Base-by-base conservation (phyloP, 2,797 vertebrate species). In the Lepus townsendii region DNA sequence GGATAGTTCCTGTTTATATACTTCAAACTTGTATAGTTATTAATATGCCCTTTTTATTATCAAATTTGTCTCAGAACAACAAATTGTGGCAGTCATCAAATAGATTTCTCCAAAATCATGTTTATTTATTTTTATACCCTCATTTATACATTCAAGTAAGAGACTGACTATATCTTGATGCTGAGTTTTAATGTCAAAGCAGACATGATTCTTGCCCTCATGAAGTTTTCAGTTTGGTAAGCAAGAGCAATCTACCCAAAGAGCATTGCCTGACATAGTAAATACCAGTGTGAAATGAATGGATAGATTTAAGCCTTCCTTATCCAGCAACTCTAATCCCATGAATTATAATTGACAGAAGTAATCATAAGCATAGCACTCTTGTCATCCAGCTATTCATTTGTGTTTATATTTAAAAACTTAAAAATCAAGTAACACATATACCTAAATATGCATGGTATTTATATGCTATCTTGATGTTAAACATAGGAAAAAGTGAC, bases 61-160 rank as follows among this genome's bases (percentile, higher is more conserved):
- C 62, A 75, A 83, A 85, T 32, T 90, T 95, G 57, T 95, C 82
- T 93, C 26, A 87, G 57, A 63, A 63, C 95, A 92, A 66, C 83
- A 92, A 83, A 88, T 89, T 77, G 87, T 73, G 42, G 71, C 10
- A 68, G 89, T 83, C 52, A 93, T 22, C 76, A 71, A 62, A 92
- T 63, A 93, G 84, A 95, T 87, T 92, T 83, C 83, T 60, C 42
- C 91, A 42, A 65, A 71, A 68, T 85, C 60, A 66, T 72, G 32
- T 79, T 95, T 16, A 47, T 85, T 94, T 35, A 35, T 35, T 96
- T 88, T 92, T 71, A 84, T 77, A 83, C 72, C 72, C 26, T 95
- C 10, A 63, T 79, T 77, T 92, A 57, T 93, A 89, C 72, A 82
- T 82, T 95, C 82, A 84, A 20, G 30, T 63, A 65, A 68, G 35